Evolutionary conservation across 2,888 invertebrate genomes (phyloP).

Genomic region (Lithodes maja): DNA sequence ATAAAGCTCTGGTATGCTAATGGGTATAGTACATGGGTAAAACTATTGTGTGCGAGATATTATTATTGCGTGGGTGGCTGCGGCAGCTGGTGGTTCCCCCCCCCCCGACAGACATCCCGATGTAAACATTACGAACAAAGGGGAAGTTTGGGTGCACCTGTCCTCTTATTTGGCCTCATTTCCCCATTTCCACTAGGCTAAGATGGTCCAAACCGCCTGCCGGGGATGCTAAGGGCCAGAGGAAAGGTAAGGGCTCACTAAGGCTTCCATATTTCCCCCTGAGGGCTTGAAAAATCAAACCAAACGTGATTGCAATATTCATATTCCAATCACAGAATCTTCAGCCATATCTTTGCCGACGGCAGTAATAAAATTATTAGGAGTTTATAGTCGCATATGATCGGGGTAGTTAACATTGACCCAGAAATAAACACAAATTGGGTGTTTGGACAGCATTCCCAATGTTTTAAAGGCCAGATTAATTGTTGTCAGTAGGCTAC

Average conservation of each 20-base stretch:
- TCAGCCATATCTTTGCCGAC: constrained; percentile 28
- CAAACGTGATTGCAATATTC: constrained; percentile 23
- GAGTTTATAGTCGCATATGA: background rate
- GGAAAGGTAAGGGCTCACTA: constrained; percentile 44
- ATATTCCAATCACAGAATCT: constrained; percentile 33
- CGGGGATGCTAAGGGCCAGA: constrained; percentile 53
- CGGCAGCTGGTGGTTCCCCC: constrained; percentile 13
- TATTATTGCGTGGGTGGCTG: background rate
- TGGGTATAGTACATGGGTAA: background rate
- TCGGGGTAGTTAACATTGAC: background rate
- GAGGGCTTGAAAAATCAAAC: background rate
- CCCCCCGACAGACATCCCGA: constrained; percentile 42
- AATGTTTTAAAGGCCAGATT: background rate
- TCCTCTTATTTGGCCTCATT: constrained; percentile 41
- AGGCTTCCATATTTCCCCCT: background rate
- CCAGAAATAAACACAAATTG: background rate
- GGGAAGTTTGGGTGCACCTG: constrained; percentile 14
- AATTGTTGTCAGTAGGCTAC: background rate
- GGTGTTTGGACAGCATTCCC: background rate
- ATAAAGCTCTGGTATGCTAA: background rate
- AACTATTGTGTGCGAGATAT: background rate
- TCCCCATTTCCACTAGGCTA: constrained; percentile 16
- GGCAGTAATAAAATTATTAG: background rate
- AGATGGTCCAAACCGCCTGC: constrained; percentile 25
- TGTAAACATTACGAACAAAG: constrained; percentile 64